Base-by-base conservation (phyloP, 2,797 vertebrate species). In the Bovichtus diacanthus region DNA sequence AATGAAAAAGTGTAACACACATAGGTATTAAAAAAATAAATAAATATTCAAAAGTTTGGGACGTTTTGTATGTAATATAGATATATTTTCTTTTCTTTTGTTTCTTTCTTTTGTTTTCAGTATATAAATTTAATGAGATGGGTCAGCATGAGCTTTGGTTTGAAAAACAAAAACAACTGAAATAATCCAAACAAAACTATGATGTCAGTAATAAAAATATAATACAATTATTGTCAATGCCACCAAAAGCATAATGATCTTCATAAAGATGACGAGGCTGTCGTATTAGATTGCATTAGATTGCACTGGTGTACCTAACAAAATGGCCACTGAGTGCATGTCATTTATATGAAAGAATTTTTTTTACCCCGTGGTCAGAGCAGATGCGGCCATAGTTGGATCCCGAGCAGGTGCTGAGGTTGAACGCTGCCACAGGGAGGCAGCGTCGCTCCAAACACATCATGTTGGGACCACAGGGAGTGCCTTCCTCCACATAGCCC, bases 381-480 rank as follows among this genome's bases (percentile, higher is more conserved):
- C 97, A 99, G 89, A 97, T 95, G 65, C 88, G 94, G 53, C 91
- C 95, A 0, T 91, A 95, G 89, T 93, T 94, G 19, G 96, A 96
- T 70, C 97, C 95, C 0, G 97, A 92, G 70, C 97, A 98, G 83
- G 89, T 93, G 94, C 97, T 99, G 93, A 98, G 97, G 93, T 98
- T 98, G 93, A 99, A 99, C 58, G 96, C 93, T 0, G 94, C 92
- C 79, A 96, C 93, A 5, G 97, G 96, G 88, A 98, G 96, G 95
- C 97, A 99, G 93, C 95, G 97, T 77, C 94, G 96, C 75, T 96
- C 97, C 90, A 97, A 87, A 89, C 97, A 98, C 95, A 98, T 95
- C 97, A 99, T 99, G 86, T 96, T 97, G 76, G 97, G 97, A 4
- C 97, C 97, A 0, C 97, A 99, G 43, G 97, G 97, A 0, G 97